These are phyloP conservation scores for Enteromius paludinosus DNA, from an alignment of 2,797 vertebrate genomes.

Conservation along the genomic window DNA sequence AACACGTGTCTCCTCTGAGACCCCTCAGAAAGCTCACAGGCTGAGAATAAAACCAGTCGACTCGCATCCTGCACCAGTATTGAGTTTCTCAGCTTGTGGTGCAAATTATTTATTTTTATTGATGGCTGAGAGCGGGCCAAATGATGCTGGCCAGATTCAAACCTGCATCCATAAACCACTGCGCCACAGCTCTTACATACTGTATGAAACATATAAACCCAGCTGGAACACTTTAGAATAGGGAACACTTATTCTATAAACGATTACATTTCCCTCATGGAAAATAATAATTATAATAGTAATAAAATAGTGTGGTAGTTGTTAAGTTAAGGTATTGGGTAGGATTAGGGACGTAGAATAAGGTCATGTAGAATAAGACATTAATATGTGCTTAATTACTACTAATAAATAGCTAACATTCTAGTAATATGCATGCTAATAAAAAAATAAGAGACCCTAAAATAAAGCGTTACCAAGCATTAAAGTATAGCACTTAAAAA, in stretches of 20 bases:
- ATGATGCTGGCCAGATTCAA: not conserved
- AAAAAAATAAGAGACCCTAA: too few relatives aligned
- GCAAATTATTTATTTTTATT: constrained; percentile 5
- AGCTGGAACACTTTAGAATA: not conserved
- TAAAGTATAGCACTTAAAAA: not conserved
- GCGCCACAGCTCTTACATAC: not conserved
- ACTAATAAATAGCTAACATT: too few relatives aligned
- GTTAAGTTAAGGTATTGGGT: too few relatives aligned
- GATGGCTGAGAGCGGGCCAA: not conserved
- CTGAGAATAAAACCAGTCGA: not conserved
- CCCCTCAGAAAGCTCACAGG: constrained; percentile 10
- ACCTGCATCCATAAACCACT: not conserved
- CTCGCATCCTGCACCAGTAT: not conserved
- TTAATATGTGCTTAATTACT: too few relatives aligned
- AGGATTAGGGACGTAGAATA: too few relatives aligned
- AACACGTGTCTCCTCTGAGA: constrained; percentile 39
- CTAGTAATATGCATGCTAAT: too few relatives aligned
- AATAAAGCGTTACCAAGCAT: too few relatives aligned
- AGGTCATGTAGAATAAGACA: too few relatives aligned
- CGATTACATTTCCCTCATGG: too few relatives aligned
- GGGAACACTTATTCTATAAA: too few relatives aligned
- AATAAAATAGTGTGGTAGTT: too few relatives aligned
- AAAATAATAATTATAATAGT: too few relatives aligned
- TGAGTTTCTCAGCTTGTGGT: not conserved
- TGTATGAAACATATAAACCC: not conserved